Base-by-base conservation (phyloP, 2,888 invertebrate genomes). In the Heliconius erato region DNA sequence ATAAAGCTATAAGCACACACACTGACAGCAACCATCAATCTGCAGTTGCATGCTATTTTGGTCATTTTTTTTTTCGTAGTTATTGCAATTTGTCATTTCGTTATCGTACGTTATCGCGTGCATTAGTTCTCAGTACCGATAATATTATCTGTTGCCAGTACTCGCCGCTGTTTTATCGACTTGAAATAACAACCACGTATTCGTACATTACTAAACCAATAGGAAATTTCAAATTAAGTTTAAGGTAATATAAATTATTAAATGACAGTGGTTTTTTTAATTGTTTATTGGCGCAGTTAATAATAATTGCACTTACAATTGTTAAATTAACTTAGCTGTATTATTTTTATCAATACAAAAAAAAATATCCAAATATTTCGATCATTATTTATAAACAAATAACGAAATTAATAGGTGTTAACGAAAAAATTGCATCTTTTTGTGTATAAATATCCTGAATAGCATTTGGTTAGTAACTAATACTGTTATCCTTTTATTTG, bases 31-130 rank as follows among this genome's bases (percentile, higher is more conserved):
- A 69, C 69, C 81, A 81, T 84, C 83, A 79, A 83, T 67, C 44
- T 76, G 54, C 44, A 79, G 82, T 82, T 67, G 80, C 84, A 87
- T 85, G 86, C 86, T 86, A 83, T 87, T 88, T 88, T 83, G 87
- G 85, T 85, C 76, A 81, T 84, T 85, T 54, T 54, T n/a, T 40
- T 49, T 54, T 84, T 87, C 81, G 86, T 85, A 74, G 83, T 83
- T 92, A 93, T 93, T 94, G 94, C 94, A 94, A 94, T 94, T 94
- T 94, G 91, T 92, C 90, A 92, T 91, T 91, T 87, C 87, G 88
- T 93, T 94, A 94, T 94, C 94, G 87, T 54, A 84, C 86, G 86
- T 88, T 94, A 94, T 94, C 94, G 89, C 88, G 87, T 91, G 93
- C 93, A 93, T 92, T 92, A 88, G 90, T 94, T 94, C 94, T 91